Conservation (phyloP, 2,888 invertebrate species). For the Cylindroiulus punctatus region DNA sequence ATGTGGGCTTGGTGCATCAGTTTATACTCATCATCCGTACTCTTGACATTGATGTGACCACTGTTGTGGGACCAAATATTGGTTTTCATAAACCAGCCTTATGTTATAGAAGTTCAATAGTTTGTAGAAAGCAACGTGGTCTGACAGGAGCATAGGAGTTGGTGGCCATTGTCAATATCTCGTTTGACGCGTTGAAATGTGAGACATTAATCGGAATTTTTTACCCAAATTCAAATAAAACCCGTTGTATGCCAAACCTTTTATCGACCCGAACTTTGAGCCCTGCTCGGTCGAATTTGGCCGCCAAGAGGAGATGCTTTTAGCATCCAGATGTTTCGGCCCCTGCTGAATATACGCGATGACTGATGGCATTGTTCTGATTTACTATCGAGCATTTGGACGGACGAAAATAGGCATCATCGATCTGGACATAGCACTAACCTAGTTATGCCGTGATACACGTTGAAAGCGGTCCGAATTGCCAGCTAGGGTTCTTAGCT, state of each 20-base stretch:
- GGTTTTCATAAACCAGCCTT: too few species aligned
- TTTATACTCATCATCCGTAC: too few species aligned
- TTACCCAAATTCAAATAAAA: not conserved
- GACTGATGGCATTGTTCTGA: conserved; percentile 23
- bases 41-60: too few species aligned
- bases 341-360: conserved; percentile 16
- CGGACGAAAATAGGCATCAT: not conserved
- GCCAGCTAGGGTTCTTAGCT: not conserved
- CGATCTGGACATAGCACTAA: not conserved
- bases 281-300: not conserved
- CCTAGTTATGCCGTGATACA: not conserved
- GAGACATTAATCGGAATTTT: too few species aligned
- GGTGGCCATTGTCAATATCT: not conserved
- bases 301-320: not conserved
- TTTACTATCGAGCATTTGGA: conserved; percentile 21
- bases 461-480: not conserved
- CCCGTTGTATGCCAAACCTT: not conserved
- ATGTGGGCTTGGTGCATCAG: too few species aligned
- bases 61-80: too few species aligned
- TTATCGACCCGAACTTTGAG: conserved; percentile 15
- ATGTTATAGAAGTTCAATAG: too few species aligned
- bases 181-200: not conserved
- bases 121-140: too few species aligned
- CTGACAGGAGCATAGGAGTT: not conserved
- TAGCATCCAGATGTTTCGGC: conserved; percentile 19